Conservation (phyloP, 1,140 invertebrate genomes). For the Drosophila funebris region DNA sequence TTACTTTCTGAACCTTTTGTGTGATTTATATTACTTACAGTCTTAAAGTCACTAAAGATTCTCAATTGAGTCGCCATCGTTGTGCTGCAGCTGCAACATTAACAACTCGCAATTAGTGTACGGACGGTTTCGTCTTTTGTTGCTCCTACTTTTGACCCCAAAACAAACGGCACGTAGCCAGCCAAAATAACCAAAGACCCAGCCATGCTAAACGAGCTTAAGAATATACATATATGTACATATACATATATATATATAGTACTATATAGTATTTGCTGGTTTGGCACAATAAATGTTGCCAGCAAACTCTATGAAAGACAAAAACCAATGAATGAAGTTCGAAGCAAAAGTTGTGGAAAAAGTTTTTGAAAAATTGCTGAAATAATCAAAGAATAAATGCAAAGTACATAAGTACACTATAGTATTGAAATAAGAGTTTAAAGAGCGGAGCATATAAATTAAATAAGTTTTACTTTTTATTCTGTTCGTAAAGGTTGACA, state of each 20-base stretch:
- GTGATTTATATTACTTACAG: constrained; percentile 78
- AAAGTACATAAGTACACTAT: background rate
- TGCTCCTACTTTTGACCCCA: constrained; percentile 48
- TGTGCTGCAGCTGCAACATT: constrained; percentile 52
- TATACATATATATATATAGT: too few relatives aligned
- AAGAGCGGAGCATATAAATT: background rate
- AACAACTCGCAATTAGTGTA: constrained; percentile 70
- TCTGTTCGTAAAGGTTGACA: background rate
- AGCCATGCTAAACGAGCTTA: constrained; percentile 5
- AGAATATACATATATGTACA: too few relatives aligned
- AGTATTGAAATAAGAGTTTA: background rate
- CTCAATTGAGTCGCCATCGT: constrained; percentile 69
- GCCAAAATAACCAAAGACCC: constrained; percentile 24
- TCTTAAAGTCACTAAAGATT: constrained; percentile 65
- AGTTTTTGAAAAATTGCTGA: background rate
- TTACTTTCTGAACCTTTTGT: constrained; percentile 71
- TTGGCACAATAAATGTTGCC: constrained; percentile 8
- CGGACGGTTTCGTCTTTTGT: constrained; percentile 24
- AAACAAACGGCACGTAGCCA: constrained; percentile 44
- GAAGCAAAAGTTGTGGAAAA: constrained; percentile 1
- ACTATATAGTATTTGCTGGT: constrained; percentile 7
- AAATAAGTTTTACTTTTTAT: background rate
- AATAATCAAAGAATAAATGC: background rate
- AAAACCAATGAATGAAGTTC: background rate
- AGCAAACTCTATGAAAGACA: background rate